Percentiles rank a stretch among this genome's conserved stretches.
Evolutionary conservation across 2,888 invertebrate species (phyloP).

Genomic region (Agrotis exclamationis): DNA sequence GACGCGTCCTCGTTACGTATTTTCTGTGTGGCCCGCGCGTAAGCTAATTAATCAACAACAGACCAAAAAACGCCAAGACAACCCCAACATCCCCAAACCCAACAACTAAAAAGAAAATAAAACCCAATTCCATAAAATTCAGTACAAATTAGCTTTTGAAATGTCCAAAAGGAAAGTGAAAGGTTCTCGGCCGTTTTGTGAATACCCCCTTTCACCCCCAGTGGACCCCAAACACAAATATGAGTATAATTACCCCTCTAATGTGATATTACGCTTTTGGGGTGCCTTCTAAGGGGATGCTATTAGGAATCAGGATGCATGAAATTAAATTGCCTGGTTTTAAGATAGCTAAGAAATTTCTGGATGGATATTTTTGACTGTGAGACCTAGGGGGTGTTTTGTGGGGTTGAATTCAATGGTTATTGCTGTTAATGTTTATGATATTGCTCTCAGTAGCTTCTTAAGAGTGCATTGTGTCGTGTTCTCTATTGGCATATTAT

Average conservation of each 20-base stretch:
- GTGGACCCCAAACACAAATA: constrained; percentile 75
- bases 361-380: constrained; percentile 42
- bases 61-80: not conserved
- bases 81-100: constrained; percentile 1
- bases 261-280: constrained; percentile 77
- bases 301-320: constrained; percentile 67
- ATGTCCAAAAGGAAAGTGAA: constrained; percentile 49
- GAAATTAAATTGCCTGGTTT: constrained; percentile 68
- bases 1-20: too few relatives aligned
- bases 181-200: constrained; percentile 66
- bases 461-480: constrained; percentile 1
- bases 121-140: constrained; percentile 48
- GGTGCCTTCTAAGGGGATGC: constrained; percentile 59
- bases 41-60: too few relatives aligned
- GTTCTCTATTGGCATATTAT: not conserved
- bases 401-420: constrained; percentile 20
- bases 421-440: constrained; percentile 4
- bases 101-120: constrained; percentile 38
- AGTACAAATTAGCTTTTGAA: constrained; percentile 63
- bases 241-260: constrained; percentile 81
- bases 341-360: constrained; percentile 61
- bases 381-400: constrained; percentile 44
- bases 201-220: constrained; percentile 62
- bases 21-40: too few relatives aligned
- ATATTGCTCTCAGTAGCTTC: constrained; percentile 13